A percentile compares a stretch with the other conserved stretches of the same genome.
phyloP scores from a whole-genome alignment of 2,888 invertebrate species.

The Timema podura region DNA sequence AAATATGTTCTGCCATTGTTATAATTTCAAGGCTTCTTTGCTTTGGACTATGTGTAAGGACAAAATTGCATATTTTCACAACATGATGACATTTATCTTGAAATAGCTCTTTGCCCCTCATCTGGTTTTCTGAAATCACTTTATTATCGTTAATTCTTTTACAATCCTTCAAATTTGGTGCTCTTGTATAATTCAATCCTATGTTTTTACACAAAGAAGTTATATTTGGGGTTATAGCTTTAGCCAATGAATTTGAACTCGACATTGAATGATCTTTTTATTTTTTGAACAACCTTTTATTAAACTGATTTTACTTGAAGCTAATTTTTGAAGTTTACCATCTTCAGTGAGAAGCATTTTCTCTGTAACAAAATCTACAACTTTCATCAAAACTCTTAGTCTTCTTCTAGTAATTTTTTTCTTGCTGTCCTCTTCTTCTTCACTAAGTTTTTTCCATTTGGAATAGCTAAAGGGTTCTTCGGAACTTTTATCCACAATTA shows the following conservation, averaged over 20 bases:
- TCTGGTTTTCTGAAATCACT: no score
- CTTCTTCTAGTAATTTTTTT: conserved; percentile 34
- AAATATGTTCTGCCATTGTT: conserved; percentile 22
- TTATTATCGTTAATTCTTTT: background rate
- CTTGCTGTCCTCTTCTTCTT: conserved; percentile 26
- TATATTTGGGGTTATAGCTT: no score
- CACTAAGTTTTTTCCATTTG: background rate
- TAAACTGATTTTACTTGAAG: conserved; percentile 19
- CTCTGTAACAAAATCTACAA: conserved; percentile 54
- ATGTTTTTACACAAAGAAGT: no score
- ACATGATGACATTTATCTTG: conserved; percentile 15
- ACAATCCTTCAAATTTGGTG: background rate
- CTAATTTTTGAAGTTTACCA: conserved; percentile 49
- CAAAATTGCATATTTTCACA: conserved; percentile 25
- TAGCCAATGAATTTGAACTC: no score
- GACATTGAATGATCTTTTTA: no score
- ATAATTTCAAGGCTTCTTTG: conserved; percentile 26
- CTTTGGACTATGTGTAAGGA: conserved; percentile 20
- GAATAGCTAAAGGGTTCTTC: background rate
- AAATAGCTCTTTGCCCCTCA: conserved; percentile 1
- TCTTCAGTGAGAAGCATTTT: conserved; percentile 55
- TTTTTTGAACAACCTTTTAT: no score
- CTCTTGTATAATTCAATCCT: no score
- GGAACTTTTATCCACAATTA: conserved; percentile 43
- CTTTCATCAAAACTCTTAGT: conserved; percentile 48